Base-by-base conservation (phyloP, 1,140 invertebrate genomes). In the Argopecten irradians region DNA sequence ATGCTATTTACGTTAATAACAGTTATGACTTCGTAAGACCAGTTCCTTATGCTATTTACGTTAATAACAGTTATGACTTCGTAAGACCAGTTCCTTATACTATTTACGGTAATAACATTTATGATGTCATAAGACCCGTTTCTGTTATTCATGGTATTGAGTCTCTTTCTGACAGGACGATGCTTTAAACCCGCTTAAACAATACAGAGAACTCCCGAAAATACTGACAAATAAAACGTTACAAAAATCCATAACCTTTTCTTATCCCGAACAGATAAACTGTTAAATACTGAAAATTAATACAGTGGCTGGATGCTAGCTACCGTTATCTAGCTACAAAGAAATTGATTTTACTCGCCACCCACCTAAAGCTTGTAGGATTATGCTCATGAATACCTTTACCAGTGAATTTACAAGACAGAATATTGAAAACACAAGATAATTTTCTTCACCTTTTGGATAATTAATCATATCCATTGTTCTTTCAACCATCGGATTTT, bases 201-300 rank as follows among this genome's bases (percentile, higher is more conserved):
- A 71, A 71, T 71, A 71, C 55, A 28, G 43, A 71, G 55, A 16
- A 16, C 55, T 71, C 55, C 55, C 55, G 1, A 71, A 71, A 71
- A 71, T 71, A 71, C 55, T 71, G 55, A 71, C 55, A n/a, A n/a
- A 71, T 71, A 71, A 71, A 71, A 71, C 55, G 28, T 71, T 71
- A 71, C 55, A 71, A 71, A 46, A 71, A 71, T 71, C 55, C 55
- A 71, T 71, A 71, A 71, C 55, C 55, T 71, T 71, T 71, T 71
- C 55, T 71, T 71, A 71, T 71, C 55, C 55, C 19, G 16, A 28
- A n/a, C 55, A 71, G 55, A 71, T 71, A 71, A 71, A 22, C 43
- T 71, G 55, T 71, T 71, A 71, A 71, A 71, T 71, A 71, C 55
- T 71, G 55, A 71, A 71, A 71, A 71, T 71, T 71, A 71, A 71